Evolutionary conservation across 2,113 vertebrate species (phyloP).

Genomic region (Cinclus mexicanus): DNA sequence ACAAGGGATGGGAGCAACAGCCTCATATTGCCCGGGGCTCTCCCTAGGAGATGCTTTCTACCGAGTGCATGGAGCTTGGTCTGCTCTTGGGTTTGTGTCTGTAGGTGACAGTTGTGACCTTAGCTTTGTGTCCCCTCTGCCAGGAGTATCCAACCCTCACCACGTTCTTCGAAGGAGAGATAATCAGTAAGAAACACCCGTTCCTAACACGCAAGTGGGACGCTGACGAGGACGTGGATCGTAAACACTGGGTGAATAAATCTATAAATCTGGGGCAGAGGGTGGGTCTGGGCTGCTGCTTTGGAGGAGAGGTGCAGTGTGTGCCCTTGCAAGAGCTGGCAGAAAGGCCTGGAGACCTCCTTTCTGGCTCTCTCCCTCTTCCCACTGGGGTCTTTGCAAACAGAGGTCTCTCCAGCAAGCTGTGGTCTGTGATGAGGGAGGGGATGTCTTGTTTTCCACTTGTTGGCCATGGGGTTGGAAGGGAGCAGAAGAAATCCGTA

Average conservation of each 20-base stretch:
- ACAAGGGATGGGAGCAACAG: rapidly evolving
- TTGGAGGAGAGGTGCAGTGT: not conserved
- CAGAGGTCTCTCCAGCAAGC: not conserved
- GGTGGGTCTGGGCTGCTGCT: not conserved
- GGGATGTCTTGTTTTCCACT: not conserved
- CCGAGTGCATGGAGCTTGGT: rapidly evolving
- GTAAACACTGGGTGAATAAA: constrained; percentile 92
- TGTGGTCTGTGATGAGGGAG: not conserved
- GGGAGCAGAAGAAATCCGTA: not conserved
- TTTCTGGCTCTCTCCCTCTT: not conserved
- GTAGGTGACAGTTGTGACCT: not conserved
- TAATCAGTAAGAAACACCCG: constrained; percentile 94
- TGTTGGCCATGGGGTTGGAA: not conserved
- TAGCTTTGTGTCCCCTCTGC: not conserved
- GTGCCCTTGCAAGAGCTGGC: not conserved
- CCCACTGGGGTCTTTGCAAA: not conserved
- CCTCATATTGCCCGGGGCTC: rapidly evolving
- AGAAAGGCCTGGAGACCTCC: not conserved
- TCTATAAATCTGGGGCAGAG: not conserved
- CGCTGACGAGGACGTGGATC: constrained; percentile 96
- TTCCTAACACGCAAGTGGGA: constrained; percentile 99
- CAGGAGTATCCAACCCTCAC: constrained; percentile 98
- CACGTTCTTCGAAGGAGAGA: constrained; percentile 97
- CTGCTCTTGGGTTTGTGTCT: not conserved
- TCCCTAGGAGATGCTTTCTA: not conserved